Conservation (phyloP, 2,113 vertebrate genomes). For the Petaurus breviceps region DNA sequence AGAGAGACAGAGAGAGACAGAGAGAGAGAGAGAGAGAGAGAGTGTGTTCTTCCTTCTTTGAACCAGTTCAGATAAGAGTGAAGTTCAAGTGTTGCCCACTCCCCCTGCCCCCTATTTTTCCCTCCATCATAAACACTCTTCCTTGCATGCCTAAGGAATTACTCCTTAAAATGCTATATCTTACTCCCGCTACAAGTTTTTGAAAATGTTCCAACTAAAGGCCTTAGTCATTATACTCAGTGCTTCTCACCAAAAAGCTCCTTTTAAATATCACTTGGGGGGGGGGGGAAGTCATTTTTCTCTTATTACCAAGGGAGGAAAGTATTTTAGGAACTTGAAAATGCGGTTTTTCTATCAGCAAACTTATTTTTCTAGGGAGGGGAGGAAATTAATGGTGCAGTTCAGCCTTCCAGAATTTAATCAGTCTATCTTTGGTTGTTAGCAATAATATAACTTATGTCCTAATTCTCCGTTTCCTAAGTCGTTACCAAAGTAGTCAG, state of each 20-base stretch:
- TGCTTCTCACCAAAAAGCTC: background rate
- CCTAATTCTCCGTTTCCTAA: background rate
- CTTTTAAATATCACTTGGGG: background rate
- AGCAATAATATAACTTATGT: background rate
- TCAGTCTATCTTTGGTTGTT: conserved; percentile 2
- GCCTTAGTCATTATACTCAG: background rate
- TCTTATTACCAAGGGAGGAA: background rate
- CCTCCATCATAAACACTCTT: background rate
- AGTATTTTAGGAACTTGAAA: conserved; percentile 15
- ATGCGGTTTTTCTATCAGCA: conserved; percentile 6
- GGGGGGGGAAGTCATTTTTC: background rate
- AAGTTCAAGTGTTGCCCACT: background rate
- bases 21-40: too few relatives aligned
- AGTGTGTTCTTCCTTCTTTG: background rate
- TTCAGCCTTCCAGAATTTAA: background rate
- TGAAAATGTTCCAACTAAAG: background rate
- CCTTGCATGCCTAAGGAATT: background rate
- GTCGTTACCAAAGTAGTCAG: background rate
- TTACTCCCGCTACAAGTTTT: background rate
- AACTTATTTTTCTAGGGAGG: conserved; percentile 29
- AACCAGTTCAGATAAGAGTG: background rate
- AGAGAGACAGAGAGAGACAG: too few relatives aligned
- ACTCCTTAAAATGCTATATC: background rate
- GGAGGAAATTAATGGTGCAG: conserved; percentile 1
- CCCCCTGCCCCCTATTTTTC: background rate